A percentile compares a stretch with the other conserved stretches of the same genome.
Conservation (phyloP, 2,888 invertebrate genomes). For the Philereme transversata region DNA sequence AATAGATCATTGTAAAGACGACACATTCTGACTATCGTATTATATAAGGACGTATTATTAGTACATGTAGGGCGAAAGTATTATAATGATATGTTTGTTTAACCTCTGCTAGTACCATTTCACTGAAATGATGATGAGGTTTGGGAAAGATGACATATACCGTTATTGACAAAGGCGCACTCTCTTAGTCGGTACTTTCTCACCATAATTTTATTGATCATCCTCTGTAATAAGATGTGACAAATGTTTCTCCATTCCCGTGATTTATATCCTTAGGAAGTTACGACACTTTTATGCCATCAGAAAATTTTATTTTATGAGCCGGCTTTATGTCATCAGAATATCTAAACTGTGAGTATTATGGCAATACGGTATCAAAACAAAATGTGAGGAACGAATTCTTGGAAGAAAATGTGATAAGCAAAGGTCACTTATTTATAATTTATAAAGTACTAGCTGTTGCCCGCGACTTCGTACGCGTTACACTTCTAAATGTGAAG, state of each 20-base stretch:
- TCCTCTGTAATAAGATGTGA: conserved; percentile 15
- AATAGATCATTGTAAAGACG: no score
- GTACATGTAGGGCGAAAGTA: no score
- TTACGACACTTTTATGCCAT: conserved; percentile 30
- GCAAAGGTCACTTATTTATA: no score
- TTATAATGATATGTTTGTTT: no score
- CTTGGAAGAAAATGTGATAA: no score
- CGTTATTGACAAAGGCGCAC: conserved; percentile 11
- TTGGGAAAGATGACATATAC: conserved; percentile 3
- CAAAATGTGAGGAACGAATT: conserved; percentile 12
- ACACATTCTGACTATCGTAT: no score
- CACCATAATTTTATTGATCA: conserved; percentile 23
- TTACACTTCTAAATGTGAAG: no score
- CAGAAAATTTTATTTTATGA: conserved; percentile 30
- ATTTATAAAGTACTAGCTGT: no score
- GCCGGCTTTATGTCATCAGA: conserved; percentile 26
- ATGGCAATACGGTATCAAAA: conserved; percentile 24
- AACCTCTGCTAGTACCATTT: no score
- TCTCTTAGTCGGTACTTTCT: conserved; percentile 13
- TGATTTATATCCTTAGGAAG: conserved; percentile 29
- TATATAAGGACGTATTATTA: no score
- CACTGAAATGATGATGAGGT: not conserved
- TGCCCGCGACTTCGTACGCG: no score
- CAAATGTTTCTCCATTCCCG: conserved; percentile 23
- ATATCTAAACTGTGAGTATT: conserved; percentile 25